Base-by-base conservation (phyloP, 2,113 vertebrate genomes). In the Petromus typicus region DNA sequence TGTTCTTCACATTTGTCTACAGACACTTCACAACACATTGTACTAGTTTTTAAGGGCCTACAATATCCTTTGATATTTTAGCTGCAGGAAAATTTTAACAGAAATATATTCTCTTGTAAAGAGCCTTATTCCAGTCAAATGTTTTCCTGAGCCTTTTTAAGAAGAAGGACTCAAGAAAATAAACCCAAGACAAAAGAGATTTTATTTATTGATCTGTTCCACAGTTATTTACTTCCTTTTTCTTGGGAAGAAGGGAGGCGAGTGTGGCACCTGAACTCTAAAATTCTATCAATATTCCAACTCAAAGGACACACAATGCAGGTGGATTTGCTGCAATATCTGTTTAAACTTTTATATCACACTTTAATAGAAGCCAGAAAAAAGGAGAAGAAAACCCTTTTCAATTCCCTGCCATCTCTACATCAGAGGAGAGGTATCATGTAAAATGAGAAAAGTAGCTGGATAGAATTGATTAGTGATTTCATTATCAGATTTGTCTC, bases 291-390 rank as follows among this genome's bases (percentile, higher is more conserved):
- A n/a, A 67, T 40, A 57, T 84, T 54, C 16, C 51, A 79, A 56
- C 8, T n/a, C 7, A 23, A 80, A 3, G 16, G 34, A 87, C 69
- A 16, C 61, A 83, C 0, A n/a, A 0, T 14, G 61, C 54, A 69
- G 30, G 3, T 22, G 37, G 6, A 69, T 12, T 43, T 82, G 30
- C 13, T 63, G 7, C 11, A 75, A 66, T 93, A 57, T 75, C n/a
- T 69, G 25, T 63, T 57, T 80, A 73, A 94, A 94, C 10, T 80
- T 95, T 94, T n/a, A 54, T 86, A 54, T 48, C 22, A n/a, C 5
- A 86, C n/a, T 87, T 76, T 54, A 83, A 82, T 54, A 88, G 37
- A 93, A 95, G 87, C 12, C 27, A 61, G 37, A 22, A 67, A 14
- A 20, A n/a, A 7, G 30, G 7, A 14, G 11, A 43, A 13, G 23